Evolutionary conservation across 2,113 vertebrate genomes (phyloP).

Genomic region (Eulemur rufifrons): DNA sequence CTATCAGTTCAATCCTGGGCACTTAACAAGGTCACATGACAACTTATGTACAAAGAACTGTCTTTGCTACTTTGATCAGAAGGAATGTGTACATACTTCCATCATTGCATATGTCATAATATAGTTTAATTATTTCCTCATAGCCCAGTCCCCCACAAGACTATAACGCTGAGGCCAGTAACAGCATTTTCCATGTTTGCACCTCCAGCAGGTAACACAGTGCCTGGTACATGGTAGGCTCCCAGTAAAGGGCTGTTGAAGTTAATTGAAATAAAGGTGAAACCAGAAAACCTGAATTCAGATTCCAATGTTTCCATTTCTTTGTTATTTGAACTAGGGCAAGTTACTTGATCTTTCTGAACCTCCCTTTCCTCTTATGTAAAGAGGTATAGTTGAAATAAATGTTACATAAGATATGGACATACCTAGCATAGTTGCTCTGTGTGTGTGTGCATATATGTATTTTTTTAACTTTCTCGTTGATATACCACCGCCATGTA

Average conservation of each 20-base stretch:
- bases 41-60: neutral
- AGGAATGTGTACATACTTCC: neutral
- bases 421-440: neutral
- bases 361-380: neutral
- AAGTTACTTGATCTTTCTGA: conserved; percentile 6
- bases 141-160: neutral
- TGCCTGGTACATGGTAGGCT: neutral
- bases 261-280: neutral
- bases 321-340: neutral
- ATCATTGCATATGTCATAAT: neutral
- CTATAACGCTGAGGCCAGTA: neutral
- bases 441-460: neutral
- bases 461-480: neutral
- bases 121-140: neutral
- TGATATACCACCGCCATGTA: neutral
- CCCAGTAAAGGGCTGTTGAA: neutral
- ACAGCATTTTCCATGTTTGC: neutral
- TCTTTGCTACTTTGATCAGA: neutral
- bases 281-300: conserved; percentile 20
- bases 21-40: neutral
- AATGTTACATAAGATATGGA: neutral
- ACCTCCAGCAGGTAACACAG: neutral
- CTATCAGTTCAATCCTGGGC: neutral
- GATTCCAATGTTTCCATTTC: neutral
- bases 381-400: neutral